Percentiles rank a stretch among this genome's conserved stretches.
These are phyloP conservation scores for Seriola rivoliana DNA, from an alignment of 2,113 vertebrate genomes.

Conservation along the genomic window DNA sequence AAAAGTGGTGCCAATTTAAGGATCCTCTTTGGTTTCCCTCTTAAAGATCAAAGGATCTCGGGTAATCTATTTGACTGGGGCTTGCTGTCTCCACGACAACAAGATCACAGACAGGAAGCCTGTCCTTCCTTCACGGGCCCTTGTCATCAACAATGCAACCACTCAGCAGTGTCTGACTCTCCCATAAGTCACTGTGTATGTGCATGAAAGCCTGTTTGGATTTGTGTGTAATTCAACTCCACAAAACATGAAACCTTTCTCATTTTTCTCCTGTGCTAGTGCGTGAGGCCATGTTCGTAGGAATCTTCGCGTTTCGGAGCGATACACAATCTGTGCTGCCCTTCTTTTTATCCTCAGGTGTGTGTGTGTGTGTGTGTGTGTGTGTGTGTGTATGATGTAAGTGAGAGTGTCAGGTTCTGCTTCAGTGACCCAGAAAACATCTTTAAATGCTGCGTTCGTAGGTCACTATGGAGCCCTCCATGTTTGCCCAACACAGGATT, in stretches of 20 bases:
- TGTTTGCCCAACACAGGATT: slow-evolving; percentile 61
- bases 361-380: slow-evolving; percentile 42
- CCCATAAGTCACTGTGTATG: slow-evolving; percentile 52
- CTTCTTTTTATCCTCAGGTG: slow-evolving; percentile 12
- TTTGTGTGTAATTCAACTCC: slow-evolving; percentile 53
- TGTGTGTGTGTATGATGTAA: slow-evolving; percentile 37
- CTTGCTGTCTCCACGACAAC: slow-evolving; percentile 73
- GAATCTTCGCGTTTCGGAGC: slow-evolving; percentile 10
- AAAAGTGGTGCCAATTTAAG: slow-evolving; percentile 60
- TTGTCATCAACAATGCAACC: slow-evolving; percentile 76
- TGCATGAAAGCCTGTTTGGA: slow-evolving; percentile 32
- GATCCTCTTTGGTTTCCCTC: slow-evolving; percentile 72
- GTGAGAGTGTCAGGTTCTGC: slow-evolving; percentile 48
- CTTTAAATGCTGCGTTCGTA: slow-evolving; percentile 42
- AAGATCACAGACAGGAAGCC: slow-evolving; percentile 77
- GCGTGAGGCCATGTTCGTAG: slow-evolving; percentile 3
- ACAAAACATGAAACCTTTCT: not conserved
- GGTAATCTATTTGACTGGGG: slow-evolving; percentile 69
- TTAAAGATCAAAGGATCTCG: slow-evolving; percentile 71
- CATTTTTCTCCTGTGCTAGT: slow-evolving; percentile 3
- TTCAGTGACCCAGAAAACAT: slow-evolving; percentile 65
- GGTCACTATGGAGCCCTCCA: slow-evolving; percentile 27
- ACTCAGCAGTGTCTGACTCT: slow-evolving; percentile 67
- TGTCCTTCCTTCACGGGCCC: slow-evolving; percentile 70
- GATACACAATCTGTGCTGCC: not conserved